These are phyloP conservation scores for Neomorphus geoffroyi DNA, from an alignment of 2,797 vertebrate species.

Conservation along the genomic window DNA sequence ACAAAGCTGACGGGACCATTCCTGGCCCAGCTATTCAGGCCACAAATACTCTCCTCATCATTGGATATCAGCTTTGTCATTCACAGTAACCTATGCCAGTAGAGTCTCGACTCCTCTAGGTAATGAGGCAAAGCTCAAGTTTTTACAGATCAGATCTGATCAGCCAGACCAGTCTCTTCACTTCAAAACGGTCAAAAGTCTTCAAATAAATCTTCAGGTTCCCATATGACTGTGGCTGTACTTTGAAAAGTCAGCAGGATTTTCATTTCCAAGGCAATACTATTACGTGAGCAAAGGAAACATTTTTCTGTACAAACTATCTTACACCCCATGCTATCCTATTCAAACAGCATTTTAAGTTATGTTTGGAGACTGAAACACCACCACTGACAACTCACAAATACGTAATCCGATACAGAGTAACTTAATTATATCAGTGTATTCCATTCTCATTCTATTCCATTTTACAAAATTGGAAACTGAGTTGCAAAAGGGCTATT, in stretches of 20 bases:
- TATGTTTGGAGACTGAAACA: background rate
- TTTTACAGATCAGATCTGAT: constrained; percentile 31
- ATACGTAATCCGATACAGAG: background rate
- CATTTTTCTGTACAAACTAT: background rate
- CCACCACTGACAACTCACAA: background rate
- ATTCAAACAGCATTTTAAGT: background rate
- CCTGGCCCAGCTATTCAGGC: background rate
- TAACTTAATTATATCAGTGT: background rate
- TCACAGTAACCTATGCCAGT: background rate
- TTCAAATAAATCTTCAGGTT: constrained; percentile 1
- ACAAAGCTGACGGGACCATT: background rate
- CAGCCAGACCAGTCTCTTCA: background rate
- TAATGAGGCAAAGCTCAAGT: background rate
- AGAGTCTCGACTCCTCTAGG: background rate
- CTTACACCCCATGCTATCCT: background rate
- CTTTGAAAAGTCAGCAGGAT: background rate
- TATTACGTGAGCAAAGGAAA: background rate
- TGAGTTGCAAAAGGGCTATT: background rate
- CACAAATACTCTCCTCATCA: background rate
- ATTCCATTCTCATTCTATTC: background rate
- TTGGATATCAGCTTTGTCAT: background rate
- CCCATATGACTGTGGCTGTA: background rate
- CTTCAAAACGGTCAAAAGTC: background rate
- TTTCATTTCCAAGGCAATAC: background rate
- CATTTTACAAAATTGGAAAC: background rate